Conservation (phyloP, 2,888 invertebrate species). For the Oithona nana region DNA sequence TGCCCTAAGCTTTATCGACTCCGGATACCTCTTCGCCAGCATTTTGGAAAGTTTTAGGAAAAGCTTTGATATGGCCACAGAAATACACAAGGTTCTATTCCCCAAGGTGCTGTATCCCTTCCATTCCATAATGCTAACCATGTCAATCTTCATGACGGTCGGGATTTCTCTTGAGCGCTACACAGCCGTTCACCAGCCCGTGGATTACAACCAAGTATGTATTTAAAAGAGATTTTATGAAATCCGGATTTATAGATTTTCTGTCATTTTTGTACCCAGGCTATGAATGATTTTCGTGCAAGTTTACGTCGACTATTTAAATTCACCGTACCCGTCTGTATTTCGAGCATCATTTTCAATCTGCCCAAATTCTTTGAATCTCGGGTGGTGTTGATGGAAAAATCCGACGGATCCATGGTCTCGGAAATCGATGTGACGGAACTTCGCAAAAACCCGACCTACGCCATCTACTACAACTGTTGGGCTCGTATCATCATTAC, state of each 20-base stretch:
- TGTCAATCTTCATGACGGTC: conserved; percentile 6
- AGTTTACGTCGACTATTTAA: not conserved
- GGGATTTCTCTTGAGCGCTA: conserved; percentile 4
- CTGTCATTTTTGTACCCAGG: too few species aligned
- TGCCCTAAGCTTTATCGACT: not conserved
- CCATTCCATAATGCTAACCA: not conserved
- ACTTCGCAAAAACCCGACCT: not conserved
- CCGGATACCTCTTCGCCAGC: not conserved
- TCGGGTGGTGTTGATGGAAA: not conserved
- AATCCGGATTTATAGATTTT: too few species aligned
- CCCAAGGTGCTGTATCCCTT: not conserved
- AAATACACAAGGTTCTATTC: not conserved
- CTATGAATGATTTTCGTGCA: conserved; percentile 10
- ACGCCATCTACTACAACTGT: conserved; percentile 5
- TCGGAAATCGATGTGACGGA: not conserved
- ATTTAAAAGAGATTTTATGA: too few species aligned
- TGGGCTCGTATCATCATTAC: not conserved
- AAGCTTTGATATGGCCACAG: not conserved
- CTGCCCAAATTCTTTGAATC: conserved; percentile 8
- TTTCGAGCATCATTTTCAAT: conserved; percentile 3
- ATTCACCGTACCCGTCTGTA: not conserved
- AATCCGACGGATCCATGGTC: not conserved
- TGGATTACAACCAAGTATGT: conserved; percentile 9
- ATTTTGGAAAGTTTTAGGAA: conserved; percentile 4
- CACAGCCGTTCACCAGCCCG: conserved; percentile 6